Percentiles rank a stretch among this genome's conserved stretches.
Evolutionary conservation across 2,888 invertebrate species (phyloP).

Genomic region (Altica lythri): DNA sequence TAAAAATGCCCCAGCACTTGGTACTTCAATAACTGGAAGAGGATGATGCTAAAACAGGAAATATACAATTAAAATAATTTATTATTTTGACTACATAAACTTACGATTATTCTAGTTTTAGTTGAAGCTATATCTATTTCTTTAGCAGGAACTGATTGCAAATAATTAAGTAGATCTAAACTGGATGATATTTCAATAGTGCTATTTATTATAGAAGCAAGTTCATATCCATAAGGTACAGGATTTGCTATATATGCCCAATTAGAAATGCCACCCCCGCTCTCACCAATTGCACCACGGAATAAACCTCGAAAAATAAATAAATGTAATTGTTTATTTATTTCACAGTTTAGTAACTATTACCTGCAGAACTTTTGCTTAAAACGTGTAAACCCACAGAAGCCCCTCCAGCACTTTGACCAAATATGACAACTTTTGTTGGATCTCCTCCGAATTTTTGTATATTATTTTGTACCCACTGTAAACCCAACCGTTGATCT

Average conservation of each 20-base stretch:
- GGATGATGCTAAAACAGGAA: conserved; percentile 21
- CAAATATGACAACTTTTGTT: conserved; percentile 35
- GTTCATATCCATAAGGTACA: conserved; percentile 26
- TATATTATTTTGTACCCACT: conserved; percentile 39
- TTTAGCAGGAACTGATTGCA: conserved; percentile 35
- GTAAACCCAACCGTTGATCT: conserved; percentile 38
- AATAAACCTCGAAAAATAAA: conserved; percentile 34
- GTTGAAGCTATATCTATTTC: conserved; percentile 34
- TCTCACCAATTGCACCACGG: conserved; percentile 36
- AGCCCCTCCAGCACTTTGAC: conserved; percentile 40
- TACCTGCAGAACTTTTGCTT: conserved; percentile 35
- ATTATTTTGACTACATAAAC: background rate
- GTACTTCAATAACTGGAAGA: conserved; percentile 37
- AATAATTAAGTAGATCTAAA: conserved; percentile 29
- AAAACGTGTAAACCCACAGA: conserved; percentile 36
- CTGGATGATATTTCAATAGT: conserved; percentile 17
- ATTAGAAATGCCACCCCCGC: conserved; percentile 33
- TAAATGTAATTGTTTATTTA: background rate
- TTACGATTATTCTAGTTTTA: conserved; percentile 24
- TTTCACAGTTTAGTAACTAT: background rate
- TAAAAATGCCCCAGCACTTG: conserved; percentile 35
- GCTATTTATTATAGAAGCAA: conserved; percentile 27
- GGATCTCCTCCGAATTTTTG: conserved; percentile 39
- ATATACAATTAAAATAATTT: background rate
- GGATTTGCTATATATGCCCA: conserved; percentile 25